These are phyloP conservation scores for Alethe diademata DNA, from an alignment of 2,113 vertebrate genomes.

Conservation along the genomic window DNA sequence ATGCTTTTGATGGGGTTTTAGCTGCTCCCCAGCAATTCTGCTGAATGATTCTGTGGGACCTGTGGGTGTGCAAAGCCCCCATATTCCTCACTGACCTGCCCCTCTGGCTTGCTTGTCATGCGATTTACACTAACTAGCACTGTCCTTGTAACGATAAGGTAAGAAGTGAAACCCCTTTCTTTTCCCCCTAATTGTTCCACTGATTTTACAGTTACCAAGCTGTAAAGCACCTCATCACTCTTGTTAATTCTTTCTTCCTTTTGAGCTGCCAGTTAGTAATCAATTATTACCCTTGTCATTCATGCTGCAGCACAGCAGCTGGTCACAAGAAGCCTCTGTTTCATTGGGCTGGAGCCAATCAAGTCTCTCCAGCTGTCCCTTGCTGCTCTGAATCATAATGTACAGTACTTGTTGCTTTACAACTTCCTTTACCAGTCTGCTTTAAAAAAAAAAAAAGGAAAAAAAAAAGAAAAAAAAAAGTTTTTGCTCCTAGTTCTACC, in stretches of 20 bases:
- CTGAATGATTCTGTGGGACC: not conserved
- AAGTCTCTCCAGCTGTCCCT: constrained; percentile 85
- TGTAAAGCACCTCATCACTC: constrained; percentile 58
- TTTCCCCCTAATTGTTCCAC: constrained; percentile 46
- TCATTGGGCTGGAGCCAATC: constrained; percentile 80
- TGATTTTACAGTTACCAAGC: constrained; percentile 72
- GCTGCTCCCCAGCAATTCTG: not conserved
- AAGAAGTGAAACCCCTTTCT: constrained; percentile 58
- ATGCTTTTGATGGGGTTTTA: constrained; percentile 11
- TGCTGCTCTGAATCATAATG: constrained; percentile 79
- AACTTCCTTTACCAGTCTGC: constrained; percentile 67
- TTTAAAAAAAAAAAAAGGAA: not conserved
- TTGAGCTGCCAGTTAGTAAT: constrained; percentile 82
- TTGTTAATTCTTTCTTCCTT: constrained; percentile 76
- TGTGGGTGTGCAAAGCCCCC: not conserved
- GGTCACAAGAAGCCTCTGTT: constrained; percentile 84
- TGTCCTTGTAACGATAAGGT: constrained; percentile 51
- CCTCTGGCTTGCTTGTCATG: constrained; percentile 13
- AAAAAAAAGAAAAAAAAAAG: not conserved
- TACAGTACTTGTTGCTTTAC: constrained; percentile 72
- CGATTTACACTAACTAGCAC: constrained; percentile 46
- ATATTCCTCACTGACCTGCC: not conserved
- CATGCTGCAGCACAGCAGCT: constrained; percentile 82
- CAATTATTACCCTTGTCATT: constrained; percentile 90
- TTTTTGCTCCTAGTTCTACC: constrained; percentile 77